phyloP scores from a whole-genome alignment of 2,113 vertebrate genomes.

The Pluvianellus socialis region DNA sequence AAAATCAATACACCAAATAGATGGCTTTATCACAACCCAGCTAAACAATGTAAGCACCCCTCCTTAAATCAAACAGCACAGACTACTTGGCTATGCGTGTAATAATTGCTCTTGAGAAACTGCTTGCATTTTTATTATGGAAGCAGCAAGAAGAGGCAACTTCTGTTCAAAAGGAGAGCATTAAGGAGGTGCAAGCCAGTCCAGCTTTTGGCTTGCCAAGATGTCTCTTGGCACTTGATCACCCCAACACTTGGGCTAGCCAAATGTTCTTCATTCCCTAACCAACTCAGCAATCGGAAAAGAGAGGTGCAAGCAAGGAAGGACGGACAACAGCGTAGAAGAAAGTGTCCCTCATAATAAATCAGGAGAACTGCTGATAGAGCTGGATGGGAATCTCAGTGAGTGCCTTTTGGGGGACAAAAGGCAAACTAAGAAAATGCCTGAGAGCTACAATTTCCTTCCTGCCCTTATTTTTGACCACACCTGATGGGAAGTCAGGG shows the following conservation, averaged over 20 bases:
- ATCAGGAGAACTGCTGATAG: conserved; percentile 14
- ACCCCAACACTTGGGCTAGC: neutral
- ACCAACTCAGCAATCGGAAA: conserved; percentile 20
- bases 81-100: neutral
- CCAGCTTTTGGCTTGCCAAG: conserved; percentile 1
- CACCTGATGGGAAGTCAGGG: neutral
- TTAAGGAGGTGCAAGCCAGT: neutral
- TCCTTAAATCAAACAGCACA: neutral
- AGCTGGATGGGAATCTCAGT: neutral
- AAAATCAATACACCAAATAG: neutral
- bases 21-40: neutral
- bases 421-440: neutral
- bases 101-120: conserved; percentile 15
- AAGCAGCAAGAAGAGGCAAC: neutral
- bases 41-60: neutral
- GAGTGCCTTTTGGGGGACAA: neutral
- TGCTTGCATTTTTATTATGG: conserved; percentile 2
- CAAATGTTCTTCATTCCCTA: conserved; percentile 19
- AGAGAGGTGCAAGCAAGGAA: neutral
- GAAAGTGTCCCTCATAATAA: conserved; percentile 8
- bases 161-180: conserved; percentile 9
- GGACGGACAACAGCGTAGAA: neutral
- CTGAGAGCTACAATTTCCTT: neutral
- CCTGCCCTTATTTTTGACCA: neutral
- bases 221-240: conserved; percentile 4